Evolutionary conservation across 2,113 vertebrate genomes (phyloP), one percentile per base, ranked within the genome.

Genomic region (Nestor notabilis): DNA sequence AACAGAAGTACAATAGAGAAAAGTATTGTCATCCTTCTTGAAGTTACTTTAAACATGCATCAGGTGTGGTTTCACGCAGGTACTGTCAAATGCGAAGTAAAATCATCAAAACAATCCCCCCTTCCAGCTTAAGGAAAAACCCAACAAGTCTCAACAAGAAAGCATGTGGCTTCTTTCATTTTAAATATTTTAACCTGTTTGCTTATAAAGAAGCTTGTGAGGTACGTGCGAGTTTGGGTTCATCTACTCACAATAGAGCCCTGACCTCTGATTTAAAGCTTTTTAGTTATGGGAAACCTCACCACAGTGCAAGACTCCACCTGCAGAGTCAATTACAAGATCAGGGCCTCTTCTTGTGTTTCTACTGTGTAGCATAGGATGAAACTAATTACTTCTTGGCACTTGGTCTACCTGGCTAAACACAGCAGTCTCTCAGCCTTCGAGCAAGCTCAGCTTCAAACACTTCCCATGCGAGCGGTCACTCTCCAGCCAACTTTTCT

Each of bases 301-400:
- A 0, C 33, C 29, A 61, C 2, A 0, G 46, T 29, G 35, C 71
- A 74, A 74, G 77, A 77, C 68, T 83, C 85, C 35, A 88, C 53
- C 83, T 86, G 66, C 12, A 72, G 25, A 31, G 58, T 69, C 84
- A 87, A 28, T 74, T 7, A 2, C 27, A 84, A 70, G 83, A 90
- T 86, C 83, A 83, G 85, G 77, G 23, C 43, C 1, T 1, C 71
- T 86, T 76, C 79, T 87, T 63, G 28, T 60, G 25, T 53, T 95
- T 91, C 85, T 92, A 58, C 60, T 75, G 39, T 10, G 9, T 23
- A 69, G 68, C 60, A 60, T 4, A 77, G 35, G 60, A 41, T 10
- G 55, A 82, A 81, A 56, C 60, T 12, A 81, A 90, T 93, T 90
- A 74, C 81, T 78, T 90, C 86, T 68, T 90, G 92, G 90, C 92